A percentile compares a stretch with the other conserved stretches of the same genome.
phyloP scores from a whole-genome alignment of 2,888 invertebrate species.

The Chromoteleia sp. region DNA sequence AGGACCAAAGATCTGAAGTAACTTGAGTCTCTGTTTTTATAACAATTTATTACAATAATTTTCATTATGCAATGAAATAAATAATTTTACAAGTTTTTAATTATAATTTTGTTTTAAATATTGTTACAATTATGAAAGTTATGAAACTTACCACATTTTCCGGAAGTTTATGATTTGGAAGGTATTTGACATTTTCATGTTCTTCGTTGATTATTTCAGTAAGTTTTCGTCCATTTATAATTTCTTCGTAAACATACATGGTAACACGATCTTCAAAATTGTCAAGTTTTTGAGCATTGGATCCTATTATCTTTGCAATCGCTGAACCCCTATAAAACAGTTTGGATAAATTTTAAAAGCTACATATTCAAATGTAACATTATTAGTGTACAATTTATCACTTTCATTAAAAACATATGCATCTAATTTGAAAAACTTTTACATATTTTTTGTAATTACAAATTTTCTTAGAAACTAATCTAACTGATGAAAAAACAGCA shows the following conservation, averaged over 20 bases:
- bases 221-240: constrained; percentile 95
- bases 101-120: background rate
- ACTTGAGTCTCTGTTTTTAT: background rate
- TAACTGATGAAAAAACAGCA: too few species aligned
- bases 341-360: too few species aligned
- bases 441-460: too few species aligned
- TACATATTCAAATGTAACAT: too few species aligned
- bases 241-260: constrained; percentile 99
- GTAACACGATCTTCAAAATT: constrained; percentile 95
- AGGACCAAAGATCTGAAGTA: constrained; percentile 51
- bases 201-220: constrained; percentile 99
- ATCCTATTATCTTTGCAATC: constrained; percentile 99
- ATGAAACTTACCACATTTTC: constrained; percentile 94
- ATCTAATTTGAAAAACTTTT: too few species aligned
- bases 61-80: constrained; percentile 16
- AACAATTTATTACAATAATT: background rate
- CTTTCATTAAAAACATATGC: too few species aligned
- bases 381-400: too few species aligned
- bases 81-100: background rate
- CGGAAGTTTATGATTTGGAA: constrained; percentile 97
- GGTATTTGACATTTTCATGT: constrained; percentile 99
- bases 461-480: too few species aligned
- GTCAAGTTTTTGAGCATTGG: constrained; percentile 90
- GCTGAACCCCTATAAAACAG: constrained; percentile 94
- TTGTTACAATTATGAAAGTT: background rate